phyloP scores from a whole-genome alignment of 30 jellyfish, hydroid and myxozoan species.

The Aurelia aurita complex sp. Pacific region DNA sequence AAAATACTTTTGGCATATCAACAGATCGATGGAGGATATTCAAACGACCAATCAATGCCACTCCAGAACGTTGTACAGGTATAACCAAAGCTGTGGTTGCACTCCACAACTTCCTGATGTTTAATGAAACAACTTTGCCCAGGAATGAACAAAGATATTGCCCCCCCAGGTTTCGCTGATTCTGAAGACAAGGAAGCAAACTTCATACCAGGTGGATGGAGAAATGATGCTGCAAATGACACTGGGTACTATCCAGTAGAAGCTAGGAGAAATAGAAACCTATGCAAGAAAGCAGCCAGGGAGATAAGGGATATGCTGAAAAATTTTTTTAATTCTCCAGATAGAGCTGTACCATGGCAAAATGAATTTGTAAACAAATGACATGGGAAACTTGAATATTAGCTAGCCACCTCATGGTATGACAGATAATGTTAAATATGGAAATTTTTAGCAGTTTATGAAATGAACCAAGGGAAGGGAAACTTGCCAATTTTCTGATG shows the following conservation, averaged over 20 bases:
- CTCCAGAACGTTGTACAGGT: background rate
- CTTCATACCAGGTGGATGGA: slow-evolving; percentile 17
- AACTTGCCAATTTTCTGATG: background rate
- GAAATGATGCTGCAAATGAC: slow-evolving; percentile 21
- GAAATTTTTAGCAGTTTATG: background rate
- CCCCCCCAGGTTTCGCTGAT: slow-evolving; percentile 56
- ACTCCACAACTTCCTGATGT: slow-evolving; percentile 29
- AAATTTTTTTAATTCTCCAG: slow-evolving; percentile 5
- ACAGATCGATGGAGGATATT: slow-evolving; percentile 36
- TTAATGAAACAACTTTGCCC: slow-evolving; percentile 38
- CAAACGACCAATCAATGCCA: background rate
- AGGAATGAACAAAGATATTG: slow-evolving; percentile 47
- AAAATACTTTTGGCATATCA: slow-evolving; percentile 41
- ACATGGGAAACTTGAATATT: background rate
- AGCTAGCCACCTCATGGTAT: background rate
- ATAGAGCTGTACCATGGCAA: slow-evolving; percentile 23
- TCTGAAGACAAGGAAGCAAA: slow-evolving; percentile 5
- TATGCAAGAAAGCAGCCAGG: slow-evolving; percentile 5
- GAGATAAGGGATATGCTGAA: slow-evolving; percentile 7
- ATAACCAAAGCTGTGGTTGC: slow-evolving; percentile 4
- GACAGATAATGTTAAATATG: background rate
- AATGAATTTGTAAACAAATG: slow-evolving; percentile 11
- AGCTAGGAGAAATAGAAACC: slow-evolving; percentile 23
- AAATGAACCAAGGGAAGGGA: background rate
- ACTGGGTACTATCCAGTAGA: slow-evolving; percentile 6